Evolutionary conservation across 2,888 invertebrate species (phyloP).

Genomic region (Cryptocheilus praepositus): DNA sequence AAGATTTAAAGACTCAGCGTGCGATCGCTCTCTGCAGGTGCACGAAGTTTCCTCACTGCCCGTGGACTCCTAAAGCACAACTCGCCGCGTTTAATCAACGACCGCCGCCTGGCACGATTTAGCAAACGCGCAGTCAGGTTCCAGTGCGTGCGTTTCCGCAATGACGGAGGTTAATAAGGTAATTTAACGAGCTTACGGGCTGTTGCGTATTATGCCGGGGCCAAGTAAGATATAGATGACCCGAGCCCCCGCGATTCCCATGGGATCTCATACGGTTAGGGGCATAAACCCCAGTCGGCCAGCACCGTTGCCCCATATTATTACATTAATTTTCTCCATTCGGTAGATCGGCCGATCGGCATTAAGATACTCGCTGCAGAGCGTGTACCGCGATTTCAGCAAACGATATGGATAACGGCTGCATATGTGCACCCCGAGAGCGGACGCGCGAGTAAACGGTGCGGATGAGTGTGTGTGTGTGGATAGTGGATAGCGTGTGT

Average conservation of each 20-base stretch:
- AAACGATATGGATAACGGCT: too few relatives aligned
- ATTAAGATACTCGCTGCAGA: constrained; percentile 33
- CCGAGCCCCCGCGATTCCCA: neutral
- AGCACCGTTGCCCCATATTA: constrained; percentile 28
- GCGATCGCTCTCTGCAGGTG: too few relatives aligned
- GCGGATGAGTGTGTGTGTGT: too few relatives aligned
- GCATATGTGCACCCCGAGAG: too few relatives aligned
- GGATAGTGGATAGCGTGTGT: too few relatives aligned
- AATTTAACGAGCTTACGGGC: constrained; percentile 23
- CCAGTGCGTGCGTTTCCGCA: constrained; percentile 3
- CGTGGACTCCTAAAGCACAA: too few relatives aligned
- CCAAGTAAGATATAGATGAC: constrained; percentile 11
- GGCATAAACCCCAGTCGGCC: constrained; percentile 18
- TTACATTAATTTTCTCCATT: constrained; percentile 30
- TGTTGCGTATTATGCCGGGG: constrained; percentile 5
- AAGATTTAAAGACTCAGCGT: too few relatives aligned
- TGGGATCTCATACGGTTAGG: constrained; percentile 29
- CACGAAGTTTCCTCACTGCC: too few relatives aligned
- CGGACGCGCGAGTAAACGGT: too few relatives aligned
- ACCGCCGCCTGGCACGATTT: neutral
- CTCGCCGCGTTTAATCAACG: constrained; percentile 7
- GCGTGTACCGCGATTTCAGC: neutral
- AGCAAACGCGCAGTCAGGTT: too few relatives aligned
- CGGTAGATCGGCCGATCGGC: constrained; percentile 35
- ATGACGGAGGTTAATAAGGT: constrained; percentile 27